Conservation (phyloP, 2,113 vertebrate species). For the Atrichornis clamosus region DNA sequence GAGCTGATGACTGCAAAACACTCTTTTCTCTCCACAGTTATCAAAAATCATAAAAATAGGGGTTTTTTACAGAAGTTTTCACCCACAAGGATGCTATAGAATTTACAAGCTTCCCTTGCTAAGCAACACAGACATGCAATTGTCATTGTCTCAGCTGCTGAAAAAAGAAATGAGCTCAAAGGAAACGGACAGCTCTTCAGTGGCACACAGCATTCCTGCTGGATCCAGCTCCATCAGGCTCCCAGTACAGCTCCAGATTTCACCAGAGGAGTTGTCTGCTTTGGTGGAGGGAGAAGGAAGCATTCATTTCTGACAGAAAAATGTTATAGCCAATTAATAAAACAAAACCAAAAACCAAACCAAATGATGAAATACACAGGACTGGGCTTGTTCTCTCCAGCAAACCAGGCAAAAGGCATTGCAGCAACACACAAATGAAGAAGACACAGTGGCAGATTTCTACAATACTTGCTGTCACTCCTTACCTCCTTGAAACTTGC, state of each 20-base stretch:
- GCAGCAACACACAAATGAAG: neutral
- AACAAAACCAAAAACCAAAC: neutral
- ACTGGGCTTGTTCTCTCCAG: neutral
- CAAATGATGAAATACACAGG: neutral
- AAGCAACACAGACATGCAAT: neutral
- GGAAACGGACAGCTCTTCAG: neutral
- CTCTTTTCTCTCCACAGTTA: neutral
- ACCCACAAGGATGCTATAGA: neutral
- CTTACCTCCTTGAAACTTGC: slow-evolving; percentile 21
- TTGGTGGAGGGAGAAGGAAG: neutral
- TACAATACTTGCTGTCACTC: neutral
- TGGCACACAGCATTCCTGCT: neutral
- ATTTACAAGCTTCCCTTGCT: neutral
- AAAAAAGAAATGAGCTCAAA: neutral
- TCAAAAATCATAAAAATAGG: neutral
- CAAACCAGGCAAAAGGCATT: neutral
- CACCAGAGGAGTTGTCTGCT: neutral
- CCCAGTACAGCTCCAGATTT: neutral
- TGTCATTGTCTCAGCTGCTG: neutral
- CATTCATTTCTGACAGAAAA: neutral
- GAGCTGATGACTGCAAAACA: neutral
- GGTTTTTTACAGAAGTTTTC: neutral
- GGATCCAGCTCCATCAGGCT: neutral
- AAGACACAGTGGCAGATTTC: neutral
- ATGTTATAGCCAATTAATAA: neutral